phyloP scores from a whole-genome alignment of 2,113 vertebrate species.

The Baryphthengus martii region DNA sequence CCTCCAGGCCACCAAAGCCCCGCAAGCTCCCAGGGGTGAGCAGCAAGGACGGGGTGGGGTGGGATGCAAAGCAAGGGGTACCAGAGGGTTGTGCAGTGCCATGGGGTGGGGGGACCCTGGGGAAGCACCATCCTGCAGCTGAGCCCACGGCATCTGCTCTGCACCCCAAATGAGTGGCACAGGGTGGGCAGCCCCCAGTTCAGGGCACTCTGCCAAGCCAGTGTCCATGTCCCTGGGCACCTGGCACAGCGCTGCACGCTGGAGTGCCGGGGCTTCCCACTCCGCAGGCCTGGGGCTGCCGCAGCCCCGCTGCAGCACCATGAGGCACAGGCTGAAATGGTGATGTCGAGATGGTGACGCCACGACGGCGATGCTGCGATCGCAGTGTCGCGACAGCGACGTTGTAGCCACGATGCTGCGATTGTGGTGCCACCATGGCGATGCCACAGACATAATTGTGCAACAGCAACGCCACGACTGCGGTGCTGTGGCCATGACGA shows the following conservation, averaged over 20 bases:
- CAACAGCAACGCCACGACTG: too few species aligned
- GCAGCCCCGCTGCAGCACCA: neutral
- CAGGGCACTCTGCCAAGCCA: neutral
- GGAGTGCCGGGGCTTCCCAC: neutral
- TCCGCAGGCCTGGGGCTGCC: neutral
- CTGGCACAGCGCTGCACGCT: neutral
- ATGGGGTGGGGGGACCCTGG: accelerated
- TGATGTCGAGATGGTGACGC: too few species aligned
- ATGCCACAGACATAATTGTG: too few species aligned
- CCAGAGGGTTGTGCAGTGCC: neutral
- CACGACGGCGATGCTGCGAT: too few species aligned
- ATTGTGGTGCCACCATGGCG: too few species aligned
- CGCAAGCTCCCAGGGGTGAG: neutral
- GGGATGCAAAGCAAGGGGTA: neutral
- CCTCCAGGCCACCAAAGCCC: too few species aligned
- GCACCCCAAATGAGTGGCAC: neutral
- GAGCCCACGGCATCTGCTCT: accelerated
- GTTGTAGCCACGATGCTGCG: neutral
- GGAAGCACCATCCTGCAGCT: too few species aligned
- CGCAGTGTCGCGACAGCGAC: too few species aligned
- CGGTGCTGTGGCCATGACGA: too few species aligned
- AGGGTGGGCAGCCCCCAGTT: neutral
- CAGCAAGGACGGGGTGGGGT: neutral
- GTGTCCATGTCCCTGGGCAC: neutral
- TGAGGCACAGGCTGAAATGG: neutral